phyloP scores from a whole-genome alignment of 2,888 invertebrate species.

The Danaus chrysippus region DNA sequence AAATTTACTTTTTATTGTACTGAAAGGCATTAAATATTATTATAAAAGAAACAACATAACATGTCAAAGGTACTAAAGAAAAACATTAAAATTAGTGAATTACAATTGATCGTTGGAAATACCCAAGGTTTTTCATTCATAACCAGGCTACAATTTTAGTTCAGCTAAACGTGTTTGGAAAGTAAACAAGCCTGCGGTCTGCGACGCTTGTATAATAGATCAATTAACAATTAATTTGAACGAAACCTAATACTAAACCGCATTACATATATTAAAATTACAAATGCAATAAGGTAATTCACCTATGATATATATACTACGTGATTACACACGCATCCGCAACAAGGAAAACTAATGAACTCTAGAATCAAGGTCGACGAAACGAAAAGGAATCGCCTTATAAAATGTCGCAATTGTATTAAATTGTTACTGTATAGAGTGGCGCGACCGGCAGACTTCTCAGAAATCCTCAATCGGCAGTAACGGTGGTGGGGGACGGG shows the following conservation, averaged over 20 bases:
- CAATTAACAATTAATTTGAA: background rate
- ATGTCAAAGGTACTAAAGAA: background rate
- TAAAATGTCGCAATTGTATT: slow-evolving; percentile 21
- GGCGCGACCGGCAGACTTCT: slow-evolving; percentile 47
- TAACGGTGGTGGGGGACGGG: slow-evolving; percentile 37
- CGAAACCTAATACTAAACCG: background rate
- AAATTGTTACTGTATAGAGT: slow-evolving; percentile 33
- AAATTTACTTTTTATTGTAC: too few relatives aligned
- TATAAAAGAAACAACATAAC: background rate
- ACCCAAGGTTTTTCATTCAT: slow-evolving; percentile 67
- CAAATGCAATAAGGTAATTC: background rate
- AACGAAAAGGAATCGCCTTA: slow-evolving; percentile 11
- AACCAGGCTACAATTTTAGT: slow-evolving; percentile 39
- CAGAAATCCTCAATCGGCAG: slow-evolving; percentile 46
- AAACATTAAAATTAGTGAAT: slow-evolving; percentile 23
- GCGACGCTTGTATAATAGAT: slow-evolving; percentile 26
- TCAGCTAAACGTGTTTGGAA: slow-evolving; percentile 43
- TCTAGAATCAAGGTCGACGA: slow-evolving; percentile 10
- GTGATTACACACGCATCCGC: slow-evolving; percentile 21
- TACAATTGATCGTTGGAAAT: slow-evolving; percentile 40
- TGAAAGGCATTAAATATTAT: background rate
- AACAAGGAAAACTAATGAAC: slow-evolving; percentile 14
- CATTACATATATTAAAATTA: background rate
- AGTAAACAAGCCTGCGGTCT: slow-evolving; percentile 55
- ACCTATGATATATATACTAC: slow-evolving; percentile 14